Percentiles rank a stretch among this genome's conserved stretches.
These are phyloP conservation scores for Euura lappo DNA, from an alignment of 1,140 invertebrate species.

Conservation along the genomic window DNA sequence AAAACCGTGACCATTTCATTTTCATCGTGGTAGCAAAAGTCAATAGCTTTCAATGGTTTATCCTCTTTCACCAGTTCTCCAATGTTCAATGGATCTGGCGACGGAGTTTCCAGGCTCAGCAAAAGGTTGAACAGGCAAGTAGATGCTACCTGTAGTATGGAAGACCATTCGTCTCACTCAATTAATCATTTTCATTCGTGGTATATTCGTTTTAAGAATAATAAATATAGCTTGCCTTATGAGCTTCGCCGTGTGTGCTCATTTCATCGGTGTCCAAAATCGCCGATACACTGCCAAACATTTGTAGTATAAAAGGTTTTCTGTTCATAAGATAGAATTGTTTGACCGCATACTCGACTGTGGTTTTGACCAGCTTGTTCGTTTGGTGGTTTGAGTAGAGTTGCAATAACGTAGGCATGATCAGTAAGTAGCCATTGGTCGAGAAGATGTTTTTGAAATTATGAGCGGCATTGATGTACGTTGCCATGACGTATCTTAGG, in stretches of 20 bases:
- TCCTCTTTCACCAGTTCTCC: conserved; percentile 95
- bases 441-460: conserved; percentile 99
- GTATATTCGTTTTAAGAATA: conserved; percentile 16
- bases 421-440: conserved; percentile 95
- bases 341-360: conserved; percentile 97
- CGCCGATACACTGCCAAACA: conserved; percentile 97
- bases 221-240: conserved; percentile 70
- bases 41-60: conserved; percentile 95
- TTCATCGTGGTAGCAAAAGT: conserved; percentile 97
- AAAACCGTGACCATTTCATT: conserved; percentile 92
- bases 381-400: conserved; percentile 98
- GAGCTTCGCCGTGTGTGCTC: conserved; percentile 85
- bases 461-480: conserved; percentile 96
- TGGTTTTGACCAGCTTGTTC: conserved; percentile 91
- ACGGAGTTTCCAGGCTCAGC: conserved; percentile 89
- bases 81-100: conserved; percentile 93
- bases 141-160: conserved; percentile 77
- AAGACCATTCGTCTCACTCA: conserved; percentile 19
- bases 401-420: conserved; percentile 96
- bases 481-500: conserved; percentile 93
- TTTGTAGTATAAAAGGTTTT: conserved; percentile 98
- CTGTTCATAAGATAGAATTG: conserved; percentile 98
- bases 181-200: conserved; percentile 12
- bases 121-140: conserved; percentile 91
- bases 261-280: conserved; percentile 93